Percentiles rank a stretch among this genome's conserved stretches.
These are phyloP conservation scores for Sternotherus odoratus DNA, from an alignment of 2,797 vertebrate species.

Conservation along the genomic window DNA sequence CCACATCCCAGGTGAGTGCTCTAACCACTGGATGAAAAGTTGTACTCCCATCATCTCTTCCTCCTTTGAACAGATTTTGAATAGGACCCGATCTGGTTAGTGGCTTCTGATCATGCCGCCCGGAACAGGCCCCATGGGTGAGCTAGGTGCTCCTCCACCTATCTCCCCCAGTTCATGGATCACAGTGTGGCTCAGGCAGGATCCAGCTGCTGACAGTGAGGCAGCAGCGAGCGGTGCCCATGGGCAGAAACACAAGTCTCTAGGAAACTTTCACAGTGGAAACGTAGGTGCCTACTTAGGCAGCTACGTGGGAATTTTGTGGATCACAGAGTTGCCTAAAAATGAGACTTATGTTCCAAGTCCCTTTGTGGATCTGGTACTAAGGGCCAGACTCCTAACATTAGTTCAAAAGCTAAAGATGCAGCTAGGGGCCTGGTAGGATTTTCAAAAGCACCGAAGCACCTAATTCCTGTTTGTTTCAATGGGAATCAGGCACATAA, in stretches of 20 bases:
- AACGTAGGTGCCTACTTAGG: not conserved
- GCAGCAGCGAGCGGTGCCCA: not conserved
- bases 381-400: not conserved
- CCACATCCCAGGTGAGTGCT: not conserved
- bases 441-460: not conserved
- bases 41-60: not conserved
- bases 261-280: not conserved
- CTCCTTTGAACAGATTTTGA: not conserved
- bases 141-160: not conserved
- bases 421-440: not conserved
- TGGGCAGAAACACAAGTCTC: not conserved
- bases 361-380: not conserved
- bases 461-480: not conserved
- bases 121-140: not conserved
- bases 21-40: not conserved
- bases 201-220: not conserved
- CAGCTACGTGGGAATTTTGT: not conserved
- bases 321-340: not conserved
- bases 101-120: not conserved
- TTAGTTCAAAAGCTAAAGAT: not conserved
- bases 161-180: not conserved
- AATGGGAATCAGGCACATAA: not conserved
- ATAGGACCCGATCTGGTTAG: not conserved
- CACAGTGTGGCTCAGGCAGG: not conserved
- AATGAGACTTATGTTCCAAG: not conserved